Percentiles rank a stretch among this genome's conserved stretches.
Conservation (phyloP, 2,113 vertebrate genomes). For the Euleptes europaea region DNA sequence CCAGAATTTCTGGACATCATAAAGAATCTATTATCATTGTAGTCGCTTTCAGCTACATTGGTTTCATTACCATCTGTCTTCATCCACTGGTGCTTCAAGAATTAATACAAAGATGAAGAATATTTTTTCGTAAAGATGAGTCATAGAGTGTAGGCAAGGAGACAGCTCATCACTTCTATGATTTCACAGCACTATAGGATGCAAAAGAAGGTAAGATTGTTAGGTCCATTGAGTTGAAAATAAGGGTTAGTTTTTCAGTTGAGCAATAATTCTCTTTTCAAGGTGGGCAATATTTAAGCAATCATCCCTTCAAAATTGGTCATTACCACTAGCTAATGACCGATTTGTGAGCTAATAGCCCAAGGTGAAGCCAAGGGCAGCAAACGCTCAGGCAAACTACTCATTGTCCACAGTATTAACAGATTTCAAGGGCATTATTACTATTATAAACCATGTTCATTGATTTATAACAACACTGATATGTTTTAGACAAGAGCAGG, state of each 20-base stretch:
- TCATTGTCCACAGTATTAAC: constrained; percentile 68
- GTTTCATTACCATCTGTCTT: constrained; percentile 82
- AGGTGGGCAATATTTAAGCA: constrained; percentile 83
- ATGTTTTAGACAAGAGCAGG: constrained; percentile 71
- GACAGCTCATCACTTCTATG: constrained; percentile 46
- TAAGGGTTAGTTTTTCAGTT: constrained; percentile 76
- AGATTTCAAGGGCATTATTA: constrained; percentile 78
- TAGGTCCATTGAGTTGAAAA: constrained; percentile 79
- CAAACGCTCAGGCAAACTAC: constrained; percentile 67
- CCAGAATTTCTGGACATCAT: constrained; percentile 81
- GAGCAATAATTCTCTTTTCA: constrained; percentile 82
- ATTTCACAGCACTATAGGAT: constrained; percentile 35
- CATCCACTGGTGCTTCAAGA: constrained; percentile 71
- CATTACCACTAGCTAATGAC: constrained; percentile 83
- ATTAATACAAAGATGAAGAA: constrained; percentile 80
- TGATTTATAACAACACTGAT: constrained; percentile 83
- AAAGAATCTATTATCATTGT: constrained; percentile 83
- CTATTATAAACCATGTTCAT: constrained; percentile 77
- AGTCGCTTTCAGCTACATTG: constrained; percentile 79
- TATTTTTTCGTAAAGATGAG: constrained; percentile 68
- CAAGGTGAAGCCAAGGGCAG: constrained; percentile 81
- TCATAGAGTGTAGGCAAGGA: constrained; percentile 58
- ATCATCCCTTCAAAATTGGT: constrained; percentile 83
- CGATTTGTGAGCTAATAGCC: constrained; percentile 82
- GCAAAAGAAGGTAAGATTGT: constrained; percentile 72